A percentile compares a stretch with the other conserved stretches of the same genome.
These are phyloP conservation scores for Pomacea maculata DNA, from an alignment of 1,140 invertebrate genomes.

Conservation along the genomic window DNA sequence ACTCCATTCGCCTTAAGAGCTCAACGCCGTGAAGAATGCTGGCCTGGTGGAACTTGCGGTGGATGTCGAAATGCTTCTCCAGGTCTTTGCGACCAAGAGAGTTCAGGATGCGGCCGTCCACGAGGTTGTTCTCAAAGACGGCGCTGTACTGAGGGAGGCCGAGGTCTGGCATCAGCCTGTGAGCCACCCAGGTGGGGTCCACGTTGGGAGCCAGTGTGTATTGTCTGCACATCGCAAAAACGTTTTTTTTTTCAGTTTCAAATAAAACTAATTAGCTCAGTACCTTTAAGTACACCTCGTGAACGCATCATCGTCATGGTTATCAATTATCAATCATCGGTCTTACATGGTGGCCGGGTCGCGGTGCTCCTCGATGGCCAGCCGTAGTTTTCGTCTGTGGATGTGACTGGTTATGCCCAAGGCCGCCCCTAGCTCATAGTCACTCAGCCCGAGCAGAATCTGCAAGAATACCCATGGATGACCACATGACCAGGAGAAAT, in stretches of 20 bases:
- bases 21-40: slow-evolving; percentile 93
- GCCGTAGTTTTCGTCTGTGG: slow-evolving; percentile 90
- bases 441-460: slow-evolving; percentile 88
- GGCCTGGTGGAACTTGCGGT: slow-evolving; percentile 91
- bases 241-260: no score
- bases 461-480: slow-evolving; percentile 51
- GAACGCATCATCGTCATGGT: no score
- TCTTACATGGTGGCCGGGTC: slow-evolving; percentile 73
- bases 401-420: slow-evolving; percentile 88
- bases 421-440: slow-evolving; percentile 86
- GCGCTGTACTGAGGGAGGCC: slow-evolving; percentile 89
- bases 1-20: slow-evolving; percentile 88
- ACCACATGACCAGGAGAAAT: no score
- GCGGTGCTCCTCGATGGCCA: slow-evolving; percentile 91
- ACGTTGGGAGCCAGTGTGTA: slow-evolving; percentile 87
- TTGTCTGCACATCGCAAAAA: slow-evolving; percentile 69
- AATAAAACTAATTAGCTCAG: no score
- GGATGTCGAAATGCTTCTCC: slow-evolving; percentile 87
- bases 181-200: slow-evolving; percentile 90
- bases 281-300: no score
- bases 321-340: not conserved
- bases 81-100: slow-evolving; percentile 92
- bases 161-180: slow-evolving; percentile 90
- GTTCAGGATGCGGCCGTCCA: slow-evolving; percentile 91
- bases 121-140: slow-evolving; percentile 86